These are phyloP conservation scores for Nebria salina DNA, from an alignment of 2,888 invertebrate species.

Conservation along the genomic window DNA sequence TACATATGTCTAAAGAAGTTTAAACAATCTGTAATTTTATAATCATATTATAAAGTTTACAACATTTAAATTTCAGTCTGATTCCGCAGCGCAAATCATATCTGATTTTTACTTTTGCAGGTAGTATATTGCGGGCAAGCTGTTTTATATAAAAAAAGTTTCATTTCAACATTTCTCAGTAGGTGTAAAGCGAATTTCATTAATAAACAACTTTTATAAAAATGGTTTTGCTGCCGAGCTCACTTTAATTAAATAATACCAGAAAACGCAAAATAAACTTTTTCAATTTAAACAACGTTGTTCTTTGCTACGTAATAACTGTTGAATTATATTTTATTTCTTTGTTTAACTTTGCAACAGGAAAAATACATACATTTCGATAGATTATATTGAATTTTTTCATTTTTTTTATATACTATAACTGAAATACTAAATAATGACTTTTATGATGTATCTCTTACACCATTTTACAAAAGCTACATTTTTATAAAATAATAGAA, in stretches of 20 bases:
- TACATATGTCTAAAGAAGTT: too few relatives aligned
- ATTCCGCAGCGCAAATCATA: neutral
- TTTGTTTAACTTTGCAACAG: conserved; percentile 33
- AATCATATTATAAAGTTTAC: too few relatives aligned
- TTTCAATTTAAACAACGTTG: conserved; percentile 34
- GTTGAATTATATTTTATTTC: conserved; percentile 24
- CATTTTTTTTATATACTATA: neutral
- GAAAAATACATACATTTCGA: neutral
- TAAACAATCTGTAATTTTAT: too few relatives aligned
- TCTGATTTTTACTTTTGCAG: neutral
- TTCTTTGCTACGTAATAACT: conserved; percentile 18
- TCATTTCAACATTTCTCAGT: conserved; percentile 22
- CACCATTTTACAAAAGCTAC: neutral
- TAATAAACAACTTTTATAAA: conserved; percentile 39
- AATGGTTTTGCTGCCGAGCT: conserved; percentile 23
- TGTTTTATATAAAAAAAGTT: conserved; percentile 22
- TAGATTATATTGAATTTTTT: neutral
- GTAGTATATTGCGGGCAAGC: conserved; percentile 1
- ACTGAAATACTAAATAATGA: neutral
- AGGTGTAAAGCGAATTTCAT: conserved; percentile 33
- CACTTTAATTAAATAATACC: conserved; percentile 38
- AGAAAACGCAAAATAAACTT: conserved; percentile 37
- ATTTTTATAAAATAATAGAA: too few relatives aligned
- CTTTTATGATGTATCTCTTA: neutral
- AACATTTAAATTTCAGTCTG: neutral